Conservation (phyloP, 2,888 invertebrate genomes). For the Antheraea yamamai region DNA sequence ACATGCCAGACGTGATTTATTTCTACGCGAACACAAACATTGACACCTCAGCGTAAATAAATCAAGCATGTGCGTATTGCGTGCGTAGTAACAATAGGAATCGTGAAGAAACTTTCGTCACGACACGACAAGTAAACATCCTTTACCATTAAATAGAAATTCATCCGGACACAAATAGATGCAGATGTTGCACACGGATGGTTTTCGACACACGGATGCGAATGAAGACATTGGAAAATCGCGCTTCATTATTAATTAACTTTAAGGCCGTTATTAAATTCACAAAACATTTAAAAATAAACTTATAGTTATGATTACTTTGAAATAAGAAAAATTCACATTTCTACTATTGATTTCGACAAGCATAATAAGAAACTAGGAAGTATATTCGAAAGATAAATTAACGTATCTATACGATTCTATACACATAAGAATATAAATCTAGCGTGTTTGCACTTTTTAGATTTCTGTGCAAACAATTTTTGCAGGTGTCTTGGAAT, state of each 20-base stretch:
- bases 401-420: neutral
- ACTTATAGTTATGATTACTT: neutral
- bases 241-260: too few species aligned
- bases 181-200: constrained; percentile 6
- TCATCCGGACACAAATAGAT: neutral
- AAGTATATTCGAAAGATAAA: neutral
- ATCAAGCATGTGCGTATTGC: neutral
- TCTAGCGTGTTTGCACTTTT: too few species aligned
- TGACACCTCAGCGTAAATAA: neutral
- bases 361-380: neutral
- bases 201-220: neutral
- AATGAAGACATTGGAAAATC: neutral
- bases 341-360: neutral
- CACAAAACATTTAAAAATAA: neutral
- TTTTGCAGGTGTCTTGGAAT: too few species aligned
- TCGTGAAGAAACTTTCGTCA: neutral
- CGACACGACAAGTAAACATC: constrained; percentile 4
- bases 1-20: neutral
- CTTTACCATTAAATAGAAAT: neutral
- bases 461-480: too few species aligned
- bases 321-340: neutral
- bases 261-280: too few species aligned
- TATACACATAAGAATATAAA: neutral
- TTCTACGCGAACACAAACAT: neutral
- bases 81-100: neutral